Percentiles rank a stretch among this genome's conserved stretches.
These are phyloP conservation scores for Salvelinus namaycush DNA, from an alignment of 2,113 vertebrate species.

Conservation along the genomic window DNA sequence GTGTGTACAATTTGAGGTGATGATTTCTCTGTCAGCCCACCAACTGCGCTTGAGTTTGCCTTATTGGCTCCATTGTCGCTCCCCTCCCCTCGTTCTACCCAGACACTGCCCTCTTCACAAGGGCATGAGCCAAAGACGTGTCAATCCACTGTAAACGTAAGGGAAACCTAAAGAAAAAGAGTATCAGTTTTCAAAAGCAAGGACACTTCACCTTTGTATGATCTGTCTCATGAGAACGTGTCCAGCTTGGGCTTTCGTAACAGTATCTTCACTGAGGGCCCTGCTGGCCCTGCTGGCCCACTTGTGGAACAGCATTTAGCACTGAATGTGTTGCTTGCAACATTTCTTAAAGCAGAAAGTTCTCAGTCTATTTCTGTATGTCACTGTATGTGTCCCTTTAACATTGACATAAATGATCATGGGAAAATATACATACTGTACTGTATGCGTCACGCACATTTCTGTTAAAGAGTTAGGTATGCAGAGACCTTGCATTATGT, in stretches of 20 bases:
- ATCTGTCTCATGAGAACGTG: neutral
- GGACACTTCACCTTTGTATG: constrained; percentile 8
- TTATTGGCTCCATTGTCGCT: neutral
- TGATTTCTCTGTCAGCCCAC: neutral
- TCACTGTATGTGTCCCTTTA: neutral
- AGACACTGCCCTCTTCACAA: constrained; percentile 24
- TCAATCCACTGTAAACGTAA: neutral
- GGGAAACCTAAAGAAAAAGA: neutral
- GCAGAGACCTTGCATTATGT: no score
- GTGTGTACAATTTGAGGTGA: neutral
- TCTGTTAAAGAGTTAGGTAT: no score
- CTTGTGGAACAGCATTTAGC: no score
- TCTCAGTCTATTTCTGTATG: neutral
- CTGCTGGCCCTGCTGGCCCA: no score
- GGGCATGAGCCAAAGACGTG: constrained; percentile 7
- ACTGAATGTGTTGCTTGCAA: no score
- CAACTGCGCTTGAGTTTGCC: neutral
- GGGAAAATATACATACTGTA: no score
- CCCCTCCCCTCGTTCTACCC: neutral
- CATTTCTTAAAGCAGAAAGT: neutral
- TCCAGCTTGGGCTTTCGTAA: neutral
- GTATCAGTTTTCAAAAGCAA: constrained; percentile 16
- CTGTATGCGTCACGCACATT: no score
- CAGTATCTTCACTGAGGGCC: no score
- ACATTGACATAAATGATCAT: no score